These are phyloP conservation scores for Phalacrocorax aristotelis DNA, from an alignment of 2,113 vertebrate genomes.

Conservation along the genomic window DNA sequence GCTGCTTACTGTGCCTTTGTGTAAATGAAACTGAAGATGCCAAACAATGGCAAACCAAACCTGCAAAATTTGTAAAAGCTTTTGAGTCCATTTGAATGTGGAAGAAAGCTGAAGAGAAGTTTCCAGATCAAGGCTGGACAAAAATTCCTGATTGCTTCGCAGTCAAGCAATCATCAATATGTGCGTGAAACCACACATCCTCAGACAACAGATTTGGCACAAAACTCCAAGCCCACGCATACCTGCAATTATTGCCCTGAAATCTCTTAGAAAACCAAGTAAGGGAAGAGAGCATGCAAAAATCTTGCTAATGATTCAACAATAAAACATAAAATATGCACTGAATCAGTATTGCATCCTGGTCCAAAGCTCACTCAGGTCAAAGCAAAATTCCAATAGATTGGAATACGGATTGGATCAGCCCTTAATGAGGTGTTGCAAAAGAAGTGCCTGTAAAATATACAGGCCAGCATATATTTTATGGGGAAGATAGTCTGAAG, in stretches of 20 bases:
- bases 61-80: background rate
- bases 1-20: background rate
- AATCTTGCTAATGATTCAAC: background rate
- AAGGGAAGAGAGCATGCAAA: background rate
- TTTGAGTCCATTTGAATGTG: background rate
- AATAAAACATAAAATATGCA: background rate
- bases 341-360: background rate
- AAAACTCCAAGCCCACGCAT: background rate
- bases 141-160: background rate
- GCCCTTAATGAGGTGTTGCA: constrained; percentile 35
- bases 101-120: background rate
- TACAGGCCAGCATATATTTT: constrained; percentile 63
- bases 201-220: background rate
- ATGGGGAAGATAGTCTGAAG: constrained; percentile 66
- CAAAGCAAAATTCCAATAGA: constrained; percentile 2
- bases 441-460: constrained; percentile 56
- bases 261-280: background rate
- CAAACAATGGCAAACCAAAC: background rate
- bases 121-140: background rate
- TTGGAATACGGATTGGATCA: constrained; percentile 1
- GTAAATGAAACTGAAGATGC: background rate
- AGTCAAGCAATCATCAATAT: background rate
- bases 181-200: background rate
- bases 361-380: background rate
- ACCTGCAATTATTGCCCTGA: background rate